These are phyloP conservation scores for Crypturellus undulatus DNA, from an alignment of 2,113 vertebrate species.

Conservation along the genomic window DNA sequence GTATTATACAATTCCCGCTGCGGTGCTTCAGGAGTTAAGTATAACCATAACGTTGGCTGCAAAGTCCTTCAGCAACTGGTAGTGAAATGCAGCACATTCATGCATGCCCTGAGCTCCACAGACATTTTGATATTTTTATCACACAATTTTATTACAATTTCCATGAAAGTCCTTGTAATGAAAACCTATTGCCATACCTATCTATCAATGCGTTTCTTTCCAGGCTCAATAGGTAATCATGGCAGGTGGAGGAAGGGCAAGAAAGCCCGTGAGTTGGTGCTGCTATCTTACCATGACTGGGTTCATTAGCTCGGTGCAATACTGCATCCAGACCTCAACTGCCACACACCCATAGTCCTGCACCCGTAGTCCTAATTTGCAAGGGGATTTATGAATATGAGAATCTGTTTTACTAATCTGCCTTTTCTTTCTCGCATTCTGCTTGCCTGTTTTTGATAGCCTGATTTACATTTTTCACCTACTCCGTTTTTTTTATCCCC, in stretches of 20 bases:
- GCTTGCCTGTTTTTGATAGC: neutral
- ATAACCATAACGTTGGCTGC: neutral
- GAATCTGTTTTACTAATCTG: neutral
- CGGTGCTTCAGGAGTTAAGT: conserved; percentile 26
- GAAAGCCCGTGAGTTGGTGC: neutral
- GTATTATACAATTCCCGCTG: neutral
- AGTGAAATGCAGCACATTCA: neutral
- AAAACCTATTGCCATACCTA: neutral
- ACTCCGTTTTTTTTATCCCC: neutral
- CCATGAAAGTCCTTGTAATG: neutral
- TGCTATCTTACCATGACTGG: neutral
- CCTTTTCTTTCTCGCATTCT: neutral
- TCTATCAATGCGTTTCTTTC: neutral
- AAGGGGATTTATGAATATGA: neutral
- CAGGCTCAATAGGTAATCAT: neutral
- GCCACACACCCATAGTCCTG: accelerated
- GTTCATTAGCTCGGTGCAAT: neutral
- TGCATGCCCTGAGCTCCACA: conserved; percentile 13
- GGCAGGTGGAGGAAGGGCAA: neutral
- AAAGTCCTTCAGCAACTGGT: neutral
- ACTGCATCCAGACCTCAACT: neutral
- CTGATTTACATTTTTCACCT: neutral
- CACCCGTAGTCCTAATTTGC: neutral
- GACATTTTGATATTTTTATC: conserved; percentile 53
- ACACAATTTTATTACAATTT: neutral